Evolutionary conservation across 2,113 vertebrate species (phyloP), one percentile per base, ranked within the genome.

Genomic region (Chrysochloris asiatica): DNA sequence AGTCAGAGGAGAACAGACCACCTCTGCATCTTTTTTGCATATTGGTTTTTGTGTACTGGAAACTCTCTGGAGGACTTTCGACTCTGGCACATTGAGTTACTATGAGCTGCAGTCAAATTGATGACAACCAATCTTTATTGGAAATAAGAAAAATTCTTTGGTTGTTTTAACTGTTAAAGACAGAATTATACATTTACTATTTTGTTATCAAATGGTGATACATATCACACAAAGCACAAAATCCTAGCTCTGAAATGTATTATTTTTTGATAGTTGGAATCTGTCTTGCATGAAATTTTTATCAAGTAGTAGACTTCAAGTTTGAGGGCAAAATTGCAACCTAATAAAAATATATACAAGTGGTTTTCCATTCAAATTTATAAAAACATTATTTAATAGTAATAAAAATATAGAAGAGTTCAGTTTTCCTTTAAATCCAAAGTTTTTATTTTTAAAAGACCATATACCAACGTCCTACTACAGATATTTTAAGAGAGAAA

Each of bases 171-270:
- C 22, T 89, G 84, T 73, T 91, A 54, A 50, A 92, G 9, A 69
- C 52, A 72, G 24, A 28, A 47, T 38, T 54, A 61, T 4, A 28
- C 6, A 91, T 75, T 89, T 52, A 65, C 50, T 38, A 12, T 54
- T 69, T 67, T n/a, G 7, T 88, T 48, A 11, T 41, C 90, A 36
- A 13, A 8, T 50, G 7, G 4, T 75, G 67, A 78, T 41, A 89
- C 41, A 63, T 3, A 65, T 59, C 48, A 79, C 78, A 80, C 4
- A 56, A 4, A 72, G 21, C 63, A 91, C 88, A 86, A 24, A 75
- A 81, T 61, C 79, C 3, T 91, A 83, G 21, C 9, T 93, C 94
- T 93, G n/a, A 97, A 97, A 96, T 69, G 36, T 41, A 88, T 97
- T 92, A 90, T 94, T 96, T 94, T 96, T 88, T 90, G 36, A 76